Base-by-base conservation (phyloP, 1,140 invertebrate species). In the Helicoverpa armigera region DNA sequence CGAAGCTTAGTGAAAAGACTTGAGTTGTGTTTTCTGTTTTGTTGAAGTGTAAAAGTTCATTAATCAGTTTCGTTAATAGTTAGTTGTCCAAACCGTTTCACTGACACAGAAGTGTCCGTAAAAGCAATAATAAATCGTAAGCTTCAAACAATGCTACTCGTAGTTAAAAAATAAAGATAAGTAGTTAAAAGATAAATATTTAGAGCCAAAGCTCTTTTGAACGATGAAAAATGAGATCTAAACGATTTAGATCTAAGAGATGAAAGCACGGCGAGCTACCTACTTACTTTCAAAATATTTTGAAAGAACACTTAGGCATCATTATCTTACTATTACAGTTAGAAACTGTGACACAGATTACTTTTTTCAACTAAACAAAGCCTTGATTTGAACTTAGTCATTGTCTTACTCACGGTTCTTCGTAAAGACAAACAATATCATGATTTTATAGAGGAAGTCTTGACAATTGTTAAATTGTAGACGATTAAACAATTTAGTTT, bases 271-370 rank as follows among this genome's bases (percentile, higher is more conserved):
- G 14, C 48, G 53, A n/a, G 65, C 65, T 65, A 16, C 43, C 48
- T 29, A 48, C 72, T 60, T 60, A 79, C 76, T 79, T 79, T 79
- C 76, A 70, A 70, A 79, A 79, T 70, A 79, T 79, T 79, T 79
- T 70, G 65, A 79, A 79, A 67, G 23, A 74, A 65, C 74, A 65
- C 50, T 65, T 53, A 77, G 74, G 31, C 16, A 53, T 79, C 76
- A 79, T 79, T 79, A 70, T 79, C 76, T 79, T 29, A 10, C 1
- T 70, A 5, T 31, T 69, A 70, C 76, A 58, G 76, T 70, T 79
- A 70, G 35, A 43, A 23, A 53, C 13, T 18, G 65, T 79, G 76
- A 79, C 76, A 70, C 65, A 53, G 65, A 65, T 79, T n/a, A 58
- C 2, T 7, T 35, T 69, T 51, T 54, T 67, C 53, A 3, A 14